Percentiles rank a stretch among this genome's conserved stretches.
These are phyloP conservation scores for Ptychoptera albimana DNA, from an alignment of 2,888 invertebrate species.

Conservation along the genomic window DNA sequence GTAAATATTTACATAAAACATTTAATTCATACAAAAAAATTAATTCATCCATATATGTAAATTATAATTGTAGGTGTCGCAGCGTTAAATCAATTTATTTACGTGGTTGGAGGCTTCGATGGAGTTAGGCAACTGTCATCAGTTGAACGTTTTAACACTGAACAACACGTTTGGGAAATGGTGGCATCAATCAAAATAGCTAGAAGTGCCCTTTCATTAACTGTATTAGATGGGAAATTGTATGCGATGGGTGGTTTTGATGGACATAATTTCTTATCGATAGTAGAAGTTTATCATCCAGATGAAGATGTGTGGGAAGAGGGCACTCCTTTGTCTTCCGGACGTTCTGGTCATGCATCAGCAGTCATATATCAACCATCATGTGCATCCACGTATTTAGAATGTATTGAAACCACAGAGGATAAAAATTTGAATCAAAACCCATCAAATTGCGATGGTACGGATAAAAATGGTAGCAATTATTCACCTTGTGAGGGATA, in stretches of 20 bases:
- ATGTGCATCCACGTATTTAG: constrained; percentile 29
- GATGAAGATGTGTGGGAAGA: constrained; percentile 56
- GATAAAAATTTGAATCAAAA: too few relatives aligned
- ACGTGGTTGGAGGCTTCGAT: constrained; percentile 92
- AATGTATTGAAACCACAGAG: constrained; percentile 18
- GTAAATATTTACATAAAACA: constrained; percentile 27
- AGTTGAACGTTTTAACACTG: constrained; percentile 79
- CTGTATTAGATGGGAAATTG: constrained; percentile 70
- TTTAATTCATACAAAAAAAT: not conserved
- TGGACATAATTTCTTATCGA: constrained; percentile 66
- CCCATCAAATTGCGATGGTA: too few relatives aligned
- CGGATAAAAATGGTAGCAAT: too few relatives aligned
- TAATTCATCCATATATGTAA: constrained; percentile 1
- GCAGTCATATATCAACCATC: constrained; percentile 73
- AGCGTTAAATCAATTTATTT: constrained; percentile 70
- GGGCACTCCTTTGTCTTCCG: constrained; percentile 64
- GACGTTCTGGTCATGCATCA: constrained; percentile 81
- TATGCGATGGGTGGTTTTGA: constrained; percentile 90
- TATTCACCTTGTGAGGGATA: too few relatives aligned
- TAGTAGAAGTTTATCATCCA: constrained; percentile 82
- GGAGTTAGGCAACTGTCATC: constrained; percentile 63
- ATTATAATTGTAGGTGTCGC: constrained; percentile 46
- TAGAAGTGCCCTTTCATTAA: constrained; percentile 75
- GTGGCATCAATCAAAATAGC: constrained; percentile 62
- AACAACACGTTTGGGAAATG: constrained; percentile 62